Evolutionary conservation across 30 jellyfish, hydroid and myxozoan species (phyloP).

Genomic region (Hydra vulgaris): DNA sequence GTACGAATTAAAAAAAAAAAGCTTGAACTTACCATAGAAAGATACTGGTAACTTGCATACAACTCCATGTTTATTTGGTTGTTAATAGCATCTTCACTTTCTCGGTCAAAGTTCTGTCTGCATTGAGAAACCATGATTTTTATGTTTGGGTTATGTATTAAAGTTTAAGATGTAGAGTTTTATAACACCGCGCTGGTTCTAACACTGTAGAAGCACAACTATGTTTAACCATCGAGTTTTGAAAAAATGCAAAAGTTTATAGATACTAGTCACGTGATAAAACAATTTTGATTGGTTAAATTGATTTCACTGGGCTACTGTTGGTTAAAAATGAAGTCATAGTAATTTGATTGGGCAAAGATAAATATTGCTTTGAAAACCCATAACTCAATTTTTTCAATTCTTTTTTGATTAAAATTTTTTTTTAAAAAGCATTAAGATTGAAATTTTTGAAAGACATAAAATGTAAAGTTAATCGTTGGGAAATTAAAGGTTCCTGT

Average conservation of each 20-base stretch:
- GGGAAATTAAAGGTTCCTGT: too few relatives aligned
- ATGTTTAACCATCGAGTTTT: not conserved
- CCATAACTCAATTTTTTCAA: too few relatives aligned
- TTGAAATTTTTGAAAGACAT: too few relatives aligned
- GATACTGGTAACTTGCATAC: constrained; percentile 80
- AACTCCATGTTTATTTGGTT: constrained; percentile 90
- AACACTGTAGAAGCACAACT: constrained; percentile 20
- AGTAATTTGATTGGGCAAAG: not conserved
- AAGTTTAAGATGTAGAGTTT: not conserved
- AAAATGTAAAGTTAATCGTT: too few relatives aligned
- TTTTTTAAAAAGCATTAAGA: too few relatives aligned
- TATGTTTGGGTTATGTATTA: not conserved
- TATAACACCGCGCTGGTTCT: constrained; percentile 21
- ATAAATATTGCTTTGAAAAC: not conserved
- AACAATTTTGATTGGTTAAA: too few relatives aligned
- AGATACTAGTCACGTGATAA: not conserved
- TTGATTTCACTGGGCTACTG: not conserved
- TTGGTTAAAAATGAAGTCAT: not conserved
- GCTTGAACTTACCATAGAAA: constrained; percentile 56
- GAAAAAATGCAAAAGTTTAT: not conserved
- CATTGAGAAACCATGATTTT: constrained; percentile 51
- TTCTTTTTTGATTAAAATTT: too few relatives aligned
- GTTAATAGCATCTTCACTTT: constrained; percentile 91
- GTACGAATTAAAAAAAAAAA: not conserved
- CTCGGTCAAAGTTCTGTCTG: constrained; percentile 83